A percentile compares a stretch with the other conserved stretches of the same genome.
phyloP scores from a whole-genome alignment of 2,888 invertebrate genomes.

The Cheilosia pagana region DNA sequence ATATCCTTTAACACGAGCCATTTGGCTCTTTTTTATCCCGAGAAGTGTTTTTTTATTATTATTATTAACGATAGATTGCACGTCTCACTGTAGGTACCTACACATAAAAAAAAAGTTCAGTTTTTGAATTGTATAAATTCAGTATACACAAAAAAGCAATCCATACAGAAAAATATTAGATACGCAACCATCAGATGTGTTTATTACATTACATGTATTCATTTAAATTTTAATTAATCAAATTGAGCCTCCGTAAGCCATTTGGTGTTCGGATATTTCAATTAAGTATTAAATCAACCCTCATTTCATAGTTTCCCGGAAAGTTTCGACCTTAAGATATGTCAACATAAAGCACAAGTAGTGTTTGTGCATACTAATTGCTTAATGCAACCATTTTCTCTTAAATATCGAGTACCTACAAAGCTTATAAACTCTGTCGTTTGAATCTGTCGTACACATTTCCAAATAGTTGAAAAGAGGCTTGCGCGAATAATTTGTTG shows the following conservation, averaged over 20 bases:
- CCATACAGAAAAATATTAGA: slow-evolving; percentile 30
- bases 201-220: slow-evolving; percentile 41
- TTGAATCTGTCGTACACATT: slow-evolving; percentile 48
- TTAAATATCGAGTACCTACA: slow-evolving; percentile 54
- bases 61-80: too few relatives aligned
- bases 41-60: too few relatives aligned
- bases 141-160: slow-evolving; percentile 9
- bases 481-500: slow-evolving; percentile 34
- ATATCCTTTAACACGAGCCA: too few relatives aligned
- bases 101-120: too few relatives aligned
- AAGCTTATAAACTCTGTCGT: slow-evolving; percentile 22
- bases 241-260: slow-evolving; percentile 66
- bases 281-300: slow-evolving; percentile 64
- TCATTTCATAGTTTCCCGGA: slow-evolving; percentile 61
- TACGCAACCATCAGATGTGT: slow-evolving; percentile 7
- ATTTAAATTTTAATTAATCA: slow-evolving; percentile 69
- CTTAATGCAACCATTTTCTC: slow-evolving; percentile 51
- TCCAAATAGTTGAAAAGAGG: slow-evolving; percentile 50
- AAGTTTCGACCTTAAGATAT: slow-evolving; percentile 60
- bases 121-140: background rate
- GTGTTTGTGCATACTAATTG: slow-evolving; percentile 59
- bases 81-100: too few relatives aligned
- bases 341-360: slow-evolving; percentile 42
- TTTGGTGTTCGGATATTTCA: slow-evolving; percentile 70
- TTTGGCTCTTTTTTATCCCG: too few relatives aligned